Percentiles rank a stretch among this genome's conserved stretches.
phyloP scores from a whole-genome alignment of 2,113 vertebrate genomes.

The Colius striatus region DNA sequence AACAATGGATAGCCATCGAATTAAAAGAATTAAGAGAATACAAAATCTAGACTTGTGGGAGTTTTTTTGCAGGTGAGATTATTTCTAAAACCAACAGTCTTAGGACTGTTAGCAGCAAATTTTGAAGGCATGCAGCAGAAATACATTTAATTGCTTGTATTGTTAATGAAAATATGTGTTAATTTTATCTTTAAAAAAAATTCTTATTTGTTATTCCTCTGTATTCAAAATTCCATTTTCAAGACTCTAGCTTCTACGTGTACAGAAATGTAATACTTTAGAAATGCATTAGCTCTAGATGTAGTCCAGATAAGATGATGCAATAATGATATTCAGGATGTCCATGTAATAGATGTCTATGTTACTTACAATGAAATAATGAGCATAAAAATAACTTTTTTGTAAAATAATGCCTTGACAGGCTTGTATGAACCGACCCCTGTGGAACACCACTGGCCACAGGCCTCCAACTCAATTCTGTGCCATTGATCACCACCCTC shows the following conservation, averaged over 20 bases:
- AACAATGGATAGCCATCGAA: constrained; percentile 89
- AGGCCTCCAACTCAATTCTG: too few species aligned
- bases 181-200: not conserved
- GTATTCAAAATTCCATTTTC: not conserved
- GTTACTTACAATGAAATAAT: not conserved
- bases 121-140: not conserved
- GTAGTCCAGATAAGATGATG: not conserved
- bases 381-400: not conserved
- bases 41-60: constrained; percentile 98
- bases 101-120: constrained; percentile 2
- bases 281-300: not conserved
- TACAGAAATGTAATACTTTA: not conserved
- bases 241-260: not conserved
- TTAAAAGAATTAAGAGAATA: constrained; percentile 94
- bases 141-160: not conserved
- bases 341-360: not conserved
- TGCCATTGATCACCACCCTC: too few species aligned
- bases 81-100: constrained; percentile 40
- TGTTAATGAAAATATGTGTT: not conserved
- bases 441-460: too few species aligned
- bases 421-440: too few species aligned
- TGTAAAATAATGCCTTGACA: not conserved
- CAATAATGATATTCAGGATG: not conserved
- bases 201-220: not conserved
- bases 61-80: constrained; percentile 94